phyloP scores from a whole-genome alignment of 2,888 invertebrate species.

The Parnassius mnemosyne region DNA sequence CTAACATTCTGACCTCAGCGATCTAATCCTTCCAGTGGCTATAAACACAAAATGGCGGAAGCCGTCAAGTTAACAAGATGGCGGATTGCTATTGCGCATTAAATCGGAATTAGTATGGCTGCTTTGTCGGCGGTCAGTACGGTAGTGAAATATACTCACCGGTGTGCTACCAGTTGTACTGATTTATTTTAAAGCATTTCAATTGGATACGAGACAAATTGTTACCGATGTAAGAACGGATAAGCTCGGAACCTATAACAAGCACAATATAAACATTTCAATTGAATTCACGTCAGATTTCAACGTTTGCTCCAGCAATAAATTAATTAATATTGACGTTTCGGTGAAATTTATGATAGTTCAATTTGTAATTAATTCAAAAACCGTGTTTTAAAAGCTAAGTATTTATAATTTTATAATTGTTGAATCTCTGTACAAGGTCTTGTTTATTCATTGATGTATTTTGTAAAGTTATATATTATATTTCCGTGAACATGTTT shows the following conservation, averaged over 20 bases:
- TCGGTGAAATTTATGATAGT: background rate
- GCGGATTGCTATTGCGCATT: conserved; percentile 42
- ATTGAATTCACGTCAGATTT: conserved; percentile 17
- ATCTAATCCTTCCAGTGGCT: conserved; percentile 21
- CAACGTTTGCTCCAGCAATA: conserved; percentile 11
- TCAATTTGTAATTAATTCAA: background rate
- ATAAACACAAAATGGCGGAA: conserved; percentile 33
- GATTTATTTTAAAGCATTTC: conserved; percentile 26
- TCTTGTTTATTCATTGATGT: no score
- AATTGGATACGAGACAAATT: conserved; percentile 23
- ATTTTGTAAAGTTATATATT: no score
- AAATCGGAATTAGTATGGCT: conserved; percentile 50
- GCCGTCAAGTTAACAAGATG: conserved; percentile 40
- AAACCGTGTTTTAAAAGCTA: background rate
- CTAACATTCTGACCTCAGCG: conserved; percentile 9
- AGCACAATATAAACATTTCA: conserved; percentile 23
- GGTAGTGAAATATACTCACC: conserved; percentile 21
- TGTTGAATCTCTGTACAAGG: no score
- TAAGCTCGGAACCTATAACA: conserved; percentile 9
- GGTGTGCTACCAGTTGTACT: conserved; percentile 8
- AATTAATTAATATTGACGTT: conserved; percentile 20
- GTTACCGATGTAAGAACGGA: conserved; percentile 18
- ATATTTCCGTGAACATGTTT: no score
- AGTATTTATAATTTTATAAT: no score
- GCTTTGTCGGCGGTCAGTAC: conserved; percentile 23